Evolutionary conservation across 2,113 vertebrate species (phyloP).

Genomic region (Oryzias melastigma): DNA sequence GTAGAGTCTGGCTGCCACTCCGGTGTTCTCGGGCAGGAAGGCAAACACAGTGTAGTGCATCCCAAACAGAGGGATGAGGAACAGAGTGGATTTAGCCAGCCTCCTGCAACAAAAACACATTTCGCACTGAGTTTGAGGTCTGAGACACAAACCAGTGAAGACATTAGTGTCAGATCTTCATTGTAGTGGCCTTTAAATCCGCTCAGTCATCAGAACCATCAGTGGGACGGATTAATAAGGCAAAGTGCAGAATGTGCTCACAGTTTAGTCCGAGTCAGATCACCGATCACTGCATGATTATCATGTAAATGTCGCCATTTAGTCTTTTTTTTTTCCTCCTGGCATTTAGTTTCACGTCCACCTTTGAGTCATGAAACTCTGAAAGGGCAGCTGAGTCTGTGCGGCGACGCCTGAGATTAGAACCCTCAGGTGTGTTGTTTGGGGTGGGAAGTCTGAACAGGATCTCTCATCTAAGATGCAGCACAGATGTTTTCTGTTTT

Average conservation of each 20-base stretch:
- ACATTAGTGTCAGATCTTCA: slow-evolving; percentile 12
- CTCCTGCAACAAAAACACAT: slow-evolving; percentile 74
- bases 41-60: slow-evolving; percentile 93
- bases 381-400: slow-evolving; percentile 4
- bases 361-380: not conserved
- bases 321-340: slow-evolving; percentile 13
- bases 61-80: slow-evolving; percentile 95
- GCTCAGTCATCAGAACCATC: slow-evolving; percentile 24
- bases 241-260: slow-evolving; percentile 30
- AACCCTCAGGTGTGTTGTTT: not conserved
- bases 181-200: slow-evolving; percentile 38
- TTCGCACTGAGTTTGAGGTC: slow-evolving; percentile 7
- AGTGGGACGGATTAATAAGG: slow-evolving; percentile 33
- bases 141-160: not conserved
- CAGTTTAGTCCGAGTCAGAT: slow-evolving; percentile 14
- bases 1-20: slow-evolving; percentile 85
- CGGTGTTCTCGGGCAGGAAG: slow-evolving; percentile 87
- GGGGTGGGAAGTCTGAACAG: not conserved
- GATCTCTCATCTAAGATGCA: not conserved
- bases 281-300: slow-evolving; percentile 3
- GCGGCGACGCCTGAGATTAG: not conserved
- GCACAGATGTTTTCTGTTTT: not conserved
- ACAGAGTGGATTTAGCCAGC: slow-evolving; percentile 91
- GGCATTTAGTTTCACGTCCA: not conserved
- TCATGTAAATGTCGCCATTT: slow-evolving; percentile 39